A percentile compares a stretch with the other conserved stretches of the same genome.
These are phyloP conservation scores for Buathra laborator DNA, from an alignment of 2,888 invertebrate species.

Conservation along the genomic window DNA sequence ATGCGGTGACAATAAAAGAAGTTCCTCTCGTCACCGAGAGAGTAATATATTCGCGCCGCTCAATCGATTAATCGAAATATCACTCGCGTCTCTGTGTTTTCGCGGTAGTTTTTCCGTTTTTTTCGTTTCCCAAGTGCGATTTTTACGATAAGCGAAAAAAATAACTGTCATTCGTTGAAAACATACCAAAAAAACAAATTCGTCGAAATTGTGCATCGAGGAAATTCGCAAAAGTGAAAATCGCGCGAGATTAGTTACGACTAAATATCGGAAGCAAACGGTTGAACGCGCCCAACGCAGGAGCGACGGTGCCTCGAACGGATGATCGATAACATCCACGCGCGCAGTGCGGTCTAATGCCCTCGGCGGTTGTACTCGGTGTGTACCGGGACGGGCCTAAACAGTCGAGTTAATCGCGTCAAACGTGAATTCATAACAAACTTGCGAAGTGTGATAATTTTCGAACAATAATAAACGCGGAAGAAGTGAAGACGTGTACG, in stretches of 20 bases:
- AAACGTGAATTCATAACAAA: not conserved
- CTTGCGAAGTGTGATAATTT: not conserved
- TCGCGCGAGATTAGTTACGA: not conserved
- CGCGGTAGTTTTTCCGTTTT: constrained; percentile 1
- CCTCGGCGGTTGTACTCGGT: not conserved
- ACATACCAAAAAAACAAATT: too few relatives aligned
- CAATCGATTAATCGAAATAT: not conserved
- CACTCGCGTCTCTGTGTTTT: not conserved
- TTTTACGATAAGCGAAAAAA: too few relatives aligned
- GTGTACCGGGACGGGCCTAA: not conserved
- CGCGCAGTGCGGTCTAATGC: constrained; percentile 22
- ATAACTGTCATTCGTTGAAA: too few relatives aligned
- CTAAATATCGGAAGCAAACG: not conserved
- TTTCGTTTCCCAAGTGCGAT: not conserved
- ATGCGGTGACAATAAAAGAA: constrained; percentile 25
- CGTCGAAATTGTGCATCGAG: too few relatives aligned
- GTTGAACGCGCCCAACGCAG: constrained; percentile 12
- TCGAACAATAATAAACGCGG: constrained; percentile 13
- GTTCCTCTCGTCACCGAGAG: constrained; percentile 53
- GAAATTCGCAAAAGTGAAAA: too few relatives aligned
- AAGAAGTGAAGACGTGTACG: not conserved
- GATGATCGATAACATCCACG: constrained; percentile 45
- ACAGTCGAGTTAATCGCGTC: not conserved
- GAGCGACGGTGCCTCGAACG: constrained; percentile 24
- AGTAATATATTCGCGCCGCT: constrained; percentile 8